Evolutionary conservation across 1,140 invertebrate species (phyloP).

Genomic region (Neotoxoptera formosana): DNA sequence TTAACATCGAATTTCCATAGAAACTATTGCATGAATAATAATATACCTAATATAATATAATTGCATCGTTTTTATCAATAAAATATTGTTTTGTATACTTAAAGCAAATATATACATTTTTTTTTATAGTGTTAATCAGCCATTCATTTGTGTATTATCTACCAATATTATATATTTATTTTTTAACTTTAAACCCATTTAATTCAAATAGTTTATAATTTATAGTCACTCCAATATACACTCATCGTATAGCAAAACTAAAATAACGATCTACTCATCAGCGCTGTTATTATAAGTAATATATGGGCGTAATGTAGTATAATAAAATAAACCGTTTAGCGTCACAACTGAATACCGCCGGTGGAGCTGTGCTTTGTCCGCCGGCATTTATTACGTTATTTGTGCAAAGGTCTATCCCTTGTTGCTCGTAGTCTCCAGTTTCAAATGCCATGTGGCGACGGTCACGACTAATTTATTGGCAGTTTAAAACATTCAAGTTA

Average conservation of each 20-base stretch:
- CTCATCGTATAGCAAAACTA: background rate
- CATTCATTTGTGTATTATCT: background rate
- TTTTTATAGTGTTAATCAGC: background rate
- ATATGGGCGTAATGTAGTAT: background rate
- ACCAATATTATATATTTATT: background rate
- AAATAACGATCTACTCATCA: background rate
- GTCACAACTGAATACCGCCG: background rate
- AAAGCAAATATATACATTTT: background rate
- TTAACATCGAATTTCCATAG: background rate
- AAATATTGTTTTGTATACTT: background rate
- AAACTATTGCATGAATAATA: background rate
- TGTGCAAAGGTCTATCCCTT: background rate
- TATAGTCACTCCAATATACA: background rate
- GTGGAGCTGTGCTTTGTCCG: background rate
- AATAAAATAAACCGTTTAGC: background rate
- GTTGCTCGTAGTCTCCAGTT: constrained; percentile 16
- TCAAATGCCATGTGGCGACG: background rate
- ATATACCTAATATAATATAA: too few species aligned
- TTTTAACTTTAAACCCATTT: background rate
- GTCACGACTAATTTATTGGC: constrained; percentile 44
- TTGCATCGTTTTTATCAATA: background rate
- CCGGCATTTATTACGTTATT: constrained; percentile 16
- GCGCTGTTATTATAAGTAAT: background rate
- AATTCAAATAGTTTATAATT: background rate
- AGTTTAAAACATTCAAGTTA: constrained; percentile 9